Base-by-base conservation (phyloP, 2,888 invertebrate species). In the Cataglyphis rosenhaueri region DNA sequence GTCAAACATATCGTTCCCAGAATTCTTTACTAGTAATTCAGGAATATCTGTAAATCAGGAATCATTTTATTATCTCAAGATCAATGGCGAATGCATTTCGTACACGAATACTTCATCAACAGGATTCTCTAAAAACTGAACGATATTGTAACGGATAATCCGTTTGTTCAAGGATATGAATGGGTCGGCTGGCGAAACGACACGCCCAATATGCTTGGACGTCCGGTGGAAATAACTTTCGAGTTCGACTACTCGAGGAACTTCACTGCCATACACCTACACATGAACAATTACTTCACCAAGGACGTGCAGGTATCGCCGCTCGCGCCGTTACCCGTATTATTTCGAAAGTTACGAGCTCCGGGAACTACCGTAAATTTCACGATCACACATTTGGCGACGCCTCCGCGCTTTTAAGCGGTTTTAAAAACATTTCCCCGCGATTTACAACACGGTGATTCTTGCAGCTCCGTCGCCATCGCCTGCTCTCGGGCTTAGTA, bases 101-200 rank as follows among this genome's bases (percentile, higher is more conserved):
- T 32, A 8, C 29, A 10, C 25, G 21, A 18, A 21, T 6, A n/a
- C 12, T 15, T 12, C 12, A 29, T 8, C 10, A 15, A 4, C 59
- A 61, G 18, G 3, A 35, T 48, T 55, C 35, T 21, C 5, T 38
- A 3, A 64, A 44, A 74, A 8, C 3, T 59, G 38, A 35, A 59
- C 57, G 12, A 5, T 61, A 44, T 32, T 25, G 21, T 70, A 61
- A 79, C 35, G 21, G 65, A 65, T 64, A 59, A 82, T 82, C 35
- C 48, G 48, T 65, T 38, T 87, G 86, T 93, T 95, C 29, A 92
- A 96, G 97, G 97, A 84, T 97, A 97, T 93, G 97, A 97, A 94
- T 98, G 98, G 98, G 96, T 98, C 71, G 98, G 98, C 74, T 98
- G 98, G 98, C 95, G 96, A 91, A 97, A 97, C 91, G 96, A 97